Percentiles rank a stretch among this genome's conserved stretches.
Evolutionary conservation across 2,797 vertebrate species (phyloP).

Genomic region (Anguilla marmorata): DNA sequence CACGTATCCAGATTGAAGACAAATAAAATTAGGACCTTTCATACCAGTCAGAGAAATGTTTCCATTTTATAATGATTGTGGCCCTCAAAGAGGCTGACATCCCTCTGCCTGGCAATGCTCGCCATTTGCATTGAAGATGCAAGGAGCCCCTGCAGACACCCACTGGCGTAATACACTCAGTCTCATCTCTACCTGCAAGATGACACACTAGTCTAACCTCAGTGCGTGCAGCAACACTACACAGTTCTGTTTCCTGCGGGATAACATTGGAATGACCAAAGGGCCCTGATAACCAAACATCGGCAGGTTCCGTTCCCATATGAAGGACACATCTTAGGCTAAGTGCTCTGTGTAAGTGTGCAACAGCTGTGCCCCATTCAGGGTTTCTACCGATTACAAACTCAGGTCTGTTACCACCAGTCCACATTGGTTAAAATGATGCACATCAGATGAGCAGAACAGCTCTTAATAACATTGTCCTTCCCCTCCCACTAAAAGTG

Average conservation of each 20-base stretch:
- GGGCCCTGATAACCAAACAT: neutral
- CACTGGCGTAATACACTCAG: neutral
- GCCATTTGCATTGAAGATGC: neutral
- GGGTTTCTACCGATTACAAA: neutral
- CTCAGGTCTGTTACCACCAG: neutral
- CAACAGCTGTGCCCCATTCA: neutral
- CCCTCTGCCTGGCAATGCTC: neutral
- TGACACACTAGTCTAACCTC: neutral
- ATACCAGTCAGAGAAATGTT: neutral
- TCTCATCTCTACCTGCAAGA: neutral
- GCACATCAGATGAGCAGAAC: neutral
- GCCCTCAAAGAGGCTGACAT: neutral
- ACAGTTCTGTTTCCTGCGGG: neutral
- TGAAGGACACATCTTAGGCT: neutral
- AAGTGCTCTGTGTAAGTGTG: neutral
- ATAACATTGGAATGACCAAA: neutral
- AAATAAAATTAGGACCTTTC: neutral
- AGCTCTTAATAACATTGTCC: neutral
- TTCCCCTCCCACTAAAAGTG: neutral
- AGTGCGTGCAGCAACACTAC: neutral
- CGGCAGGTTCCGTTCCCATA: neutral
- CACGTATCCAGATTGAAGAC: neutral
- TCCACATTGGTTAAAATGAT: neutral
- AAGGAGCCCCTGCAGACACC: neutral
- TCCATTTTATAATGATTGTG: neutral